Conservation (phyloP, 2,797 vertebrate species). For the Gallirallus australis region DNA sequence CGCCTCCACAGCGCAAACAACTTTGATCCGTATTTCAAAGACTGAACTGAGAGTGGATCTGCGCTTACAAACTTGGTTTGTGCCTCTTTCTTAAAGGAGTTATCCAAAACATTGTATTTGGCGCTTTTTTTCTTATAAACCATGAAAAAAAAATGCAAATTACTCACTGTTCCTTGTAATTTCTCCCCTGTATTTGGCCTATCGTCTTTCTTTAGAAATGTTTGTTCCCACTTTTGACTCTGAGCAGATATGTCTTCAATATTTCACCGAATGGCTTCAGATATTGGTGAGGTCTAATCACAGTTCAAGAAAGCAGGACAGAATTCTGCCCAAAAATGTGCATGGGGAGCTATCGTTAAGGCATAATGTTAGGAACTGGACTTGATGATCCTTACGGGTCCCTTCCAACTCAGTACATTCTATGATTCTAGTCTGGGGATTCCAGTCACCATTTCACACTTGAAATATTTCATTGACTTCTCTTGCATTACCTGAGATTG, state of each 20-base stretch:
- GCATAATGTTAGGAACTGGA: no score
- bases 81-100: background rate
- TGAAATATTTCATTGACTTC: background rate
- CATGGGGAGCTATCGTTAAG: no score
- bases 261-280: background rate
- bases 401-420: no score
- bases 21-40: background rate
- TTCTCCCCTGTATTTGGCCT: background rate
- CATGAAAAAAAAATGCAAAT: background rate
- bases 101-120: background rate
- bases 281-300: no score
- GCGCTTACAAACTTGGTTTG: background rate
- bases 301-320: no score
- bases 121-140: background rate
- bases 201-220: background rate
- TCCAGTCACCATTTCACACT: background rate
- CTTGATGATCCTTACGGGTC: no score
- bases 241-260: background rate
- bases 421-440: background rate
- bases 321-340: no score
- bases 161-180: background rate
- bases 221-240: background rate
- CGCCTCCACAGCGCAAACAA: accelerated
- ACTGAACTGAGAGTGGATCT: background rate
- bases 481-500: background rate